Percentiles rank a stretch among this genome's conserved stretches.
These are phyloP conservation scores for Oreochromis tanganicae DNA, from an alignment of 2,113 vertebrate genomes.

Conservation along the genomic window DNA sequence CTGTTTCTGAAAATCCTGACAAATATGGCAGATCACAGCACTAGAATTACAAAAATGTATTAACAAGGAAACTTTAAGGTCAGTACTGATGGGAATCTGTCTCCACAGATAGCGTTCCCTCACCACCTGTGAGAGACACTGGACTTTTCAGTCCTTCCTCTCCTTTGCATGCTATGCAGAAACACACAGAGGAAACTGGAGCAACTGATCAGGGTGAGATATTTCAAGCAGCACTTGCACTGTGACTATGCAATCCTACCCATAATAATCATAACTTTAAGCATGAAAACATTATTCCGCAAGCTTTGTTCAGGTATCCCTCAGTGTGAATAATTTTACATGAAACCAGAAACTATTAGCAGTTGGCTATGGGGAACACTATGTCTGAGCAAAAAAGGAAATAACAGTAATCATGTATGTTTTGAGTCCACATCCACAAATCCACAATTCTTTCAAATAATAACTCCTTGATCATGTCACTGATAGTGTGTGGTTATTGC, in stretches of 20 bases:
- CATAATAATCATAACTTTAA: background rate
- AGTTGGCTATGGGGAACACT: background rate
- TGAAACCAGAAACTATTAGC: background rate
- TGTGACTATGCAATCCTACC: background rate
- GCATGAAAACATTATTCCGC: background rate
- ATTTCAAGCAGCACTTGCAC: background rate
- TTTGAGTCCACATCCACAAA: background rate
- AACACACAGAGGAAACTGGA: background rate
- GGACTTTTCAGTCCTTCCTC: constrained; percentile 59
- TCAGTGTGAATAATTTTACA: background rate
- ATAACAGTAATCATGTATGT: background rate
- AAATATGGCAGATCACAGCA: background rate
- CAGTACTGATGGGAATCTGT: background rate
- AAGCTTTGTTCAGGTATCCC: background rate
- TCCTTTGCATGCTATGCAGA: background rate
- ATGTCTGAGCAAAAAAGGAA: background rate
- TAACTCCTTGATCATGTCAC: background rate
- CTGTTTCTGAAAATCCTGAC: background rate
- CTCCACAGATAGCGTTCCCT: constrained; percentile 69
- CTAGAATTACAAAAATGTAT: background rate
- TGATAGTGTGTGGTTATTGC: background rate
- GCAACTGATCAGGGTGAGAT: constrained; percentile 18
- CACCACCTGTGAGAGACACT: constrained; percentile 81
- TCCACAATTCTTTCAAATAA: background rate
- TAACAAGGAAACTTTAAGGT: background rate